These are phyloP conservation scores for Rafetus swinhoei DNA, from an alignment of 2,113 vertebrate species.

Conservation along the genomic window DNA sequence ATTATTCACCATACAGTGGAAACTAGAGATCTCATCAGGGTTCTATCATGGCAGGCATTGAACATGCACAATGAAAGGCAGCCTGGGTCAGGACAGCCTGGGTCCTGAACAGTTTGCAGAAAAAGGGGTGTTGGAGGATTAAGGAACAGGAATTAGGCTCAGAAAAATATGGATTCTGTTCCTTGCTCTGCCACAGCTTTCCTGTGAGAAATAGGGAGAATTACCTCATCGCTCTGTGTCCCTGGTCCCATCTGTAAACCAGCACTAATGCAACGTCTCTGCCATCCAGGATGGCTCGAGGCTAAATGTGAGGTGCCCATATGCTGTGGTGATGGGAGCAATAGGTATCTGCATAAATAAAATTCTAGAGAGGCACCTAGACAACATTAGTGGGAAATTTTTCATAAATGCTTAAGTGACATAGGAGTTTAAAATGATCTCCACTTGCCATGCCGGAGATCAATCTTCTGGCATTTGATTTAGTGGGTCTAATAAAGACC, in stretches of 20 bases:
- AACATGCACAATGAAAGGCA: neutral
- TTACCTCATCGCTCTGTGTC: neutral
- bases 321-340: neutral
- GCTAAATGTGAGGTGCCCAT: neutral
- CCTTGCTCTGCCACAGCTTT: neutral
- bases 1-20: fast-evolving
- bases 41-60: fast-evolving
- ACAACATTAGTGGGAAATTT: neutral
- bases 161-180: neutral
- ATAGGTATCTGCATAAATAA: neutral
- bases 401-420: neutral
- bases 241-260: neutral
- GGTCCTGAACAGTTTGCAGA: neutral
- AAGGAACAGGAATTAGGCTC: neutral
- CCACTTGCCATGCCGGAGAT: too few species aligned
- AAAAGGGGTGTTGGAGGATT: neutral
- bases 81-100: neutral
- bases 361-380: neutral
- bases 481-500: too few species aligned
- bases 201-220: neutral
- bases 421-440: neutral
- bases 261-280: neutral
- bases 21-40: neutral
- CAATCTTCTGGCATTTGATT: too few species aligned
- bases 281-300: neutral